Evolutionary conservation across 1,140 invertebrate genomes (phyloP), one percentile per base, ranked within the genome.

Genomic region (Ostrea denselamellosa): DNA sequence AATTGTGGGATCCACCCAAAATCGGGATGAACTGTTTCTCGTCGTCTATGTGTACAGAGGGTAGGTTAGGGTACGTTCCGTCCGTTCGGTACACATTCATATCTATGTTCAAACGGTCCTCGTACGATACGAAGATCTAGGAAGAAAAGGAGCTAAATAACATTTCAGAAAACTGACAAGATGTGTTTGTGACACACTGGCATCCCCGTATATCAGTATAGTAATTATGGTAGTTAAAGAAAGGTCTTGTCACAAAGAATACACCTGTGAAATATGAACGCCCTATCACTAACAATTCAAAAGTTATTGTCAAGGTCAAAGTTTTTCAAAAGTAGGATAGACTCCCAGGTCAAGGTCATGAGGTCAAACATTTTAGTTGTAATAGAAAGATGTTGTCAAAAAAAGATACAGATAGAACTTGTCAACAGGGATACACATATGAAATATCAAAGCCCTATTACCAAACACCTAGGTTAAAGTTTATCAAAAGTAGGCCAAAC

Each of bases 1-100:
- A 77, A 25, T 25, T 77, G 25, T 77, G 68, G 28, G 68, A 77
- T 25, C 68, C 68, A 1, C 68, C 68, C 8, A 77, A 25, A 12
- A 77, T 77, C 9, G 68, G 25, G 25, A 77, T 25, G 25, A 77
- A 77, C 14, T 77, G 68, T 17, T 77, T 77, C 25, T 77, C 68
- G 1, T 28, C 10, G 25, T 77, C 68, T 25, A 77, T 12, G 25
- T 28, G 22, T 77, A 77, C 7, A 9, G 68, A 77, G 8, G 68
- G 68, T 28, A 77, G 68, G 25, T 77, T 77, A 25, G 58, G 58
- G 2, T 62, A 62, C 58, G 14, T 12, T 12, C 68, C 68, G 10
- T 77, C 68, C 1, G 68, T 77, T 25, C 68, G 25, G 22, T 77
- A 77, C 25, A 77, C 68, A 17, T 25, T 14, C 68, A 77, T 77